Base-by-base conservation (phyloP, 2,888 invertebrate species). In the Miltochrista miniata region DNA sequence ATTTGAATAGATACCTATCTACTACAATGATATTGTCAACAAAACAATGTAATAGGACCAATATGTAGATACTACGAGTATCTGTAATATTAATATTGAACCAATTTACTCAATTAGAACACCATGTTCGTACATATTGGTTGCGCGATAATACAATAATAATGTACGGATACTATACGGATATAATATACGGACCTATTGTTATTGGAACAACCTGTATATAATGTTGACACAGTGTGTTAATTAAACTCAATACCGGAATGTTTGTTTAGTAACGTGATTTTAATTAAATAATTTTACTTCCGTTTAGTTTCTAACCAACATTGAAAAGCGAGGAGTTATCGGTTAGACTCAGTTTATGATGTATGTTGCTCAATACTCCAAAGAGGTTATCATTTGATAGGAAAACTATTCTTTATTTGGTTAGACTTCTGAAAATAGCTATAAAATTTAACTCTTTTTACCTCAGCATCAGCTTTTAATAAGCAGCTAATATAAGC, bases 61-160 rank as follows among this genome's bases (percentile, higher is more conserved):
- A 24, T 5, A 31, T 7, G 31, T 46, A 34, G 34, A 35, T 40
- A 18, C 5, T 33, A 29, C 8, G 12, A 13, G 10, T 44, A 35
- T 29, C 15, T 7, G 10, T 31, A 31, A 15, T 34, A 47, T 35
- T 39, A 33, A 35, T 30, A 38, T 18, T 10, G 14, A 24, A 37
- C 42, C 39, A 51, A 47, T 47, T 18, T n/a, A 18, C 46, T 39
- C 13, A 43, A 51, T 47, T 47, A 38, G 34, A 42, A 31, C 39
- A 51, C 9, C 12, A 45, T 36, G 45, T 51, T 36, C 4, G 13
- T 24, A 45, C 41, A 51, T 24, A 38, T 51, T 34, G 41, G n/a
- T n/a, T n/a, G n/a, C n/a, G 33, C 14, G 45, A 42, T 24, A 24
- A 4, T 24, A 24, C 18, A 24, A 24, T 4, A 4, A 24, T 24